phyloP scores from a whole-genome alignment of 2,797 vertebrate species.

The Myotis pilosus region DNA sequence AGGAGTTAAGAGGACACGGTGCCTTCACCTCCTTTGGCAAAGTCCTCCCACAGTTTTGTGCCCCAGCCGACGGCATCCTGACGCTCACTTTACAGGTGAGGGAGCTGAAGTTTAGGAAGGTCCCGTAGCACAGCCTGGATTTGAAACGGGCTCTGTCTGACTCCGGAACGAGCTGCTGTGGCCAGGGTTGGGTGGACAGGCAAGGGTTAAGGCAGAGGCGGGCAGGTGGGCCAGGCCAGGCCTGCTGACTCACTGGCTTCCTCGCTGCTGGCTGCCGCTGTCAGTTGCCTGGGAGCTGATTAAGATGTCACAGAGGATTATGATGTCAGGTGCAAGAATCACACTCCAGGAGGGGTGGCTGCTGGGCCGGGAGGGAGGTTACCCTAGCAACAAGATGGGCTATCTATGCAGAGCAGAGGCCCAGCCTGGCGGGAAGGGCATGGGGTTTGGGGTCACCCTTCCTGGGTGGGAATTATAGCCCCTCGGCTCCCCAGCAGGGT shows the following conservation, averaged over 20 bases:
- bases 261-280: not conserved
- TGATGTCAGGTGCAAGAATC: slow-evolving; percentile 63
- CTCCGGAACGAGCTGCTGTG: not conserved
- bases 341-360: slow-evolving; percentile 53
- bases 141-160: not conserved
- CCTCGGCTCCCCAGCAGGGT: not conserved
- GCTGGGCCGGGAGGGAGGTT: slow-evolving; percentile 13
- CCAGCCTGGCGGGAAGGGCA: not conserved
- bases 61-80: accelerated
- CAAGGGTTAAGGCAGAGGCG: not conserved
- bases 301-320: slow-evolving; percentile 73
- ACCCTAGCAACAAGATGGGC: slow-evolving; percentile 44
- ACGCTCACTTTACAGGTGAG: not conserved
- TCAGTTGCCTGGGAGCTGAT: slow-evolving; percentile 68
- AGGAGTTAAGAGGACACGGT: not conserved
- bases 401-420: not conserved
- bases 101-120: not conserved
- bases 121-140: not conserved
- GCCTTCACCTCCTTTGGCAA: accelerated
- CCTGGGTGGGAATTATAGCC: not conserved
- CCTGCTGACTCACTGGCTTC: slow-evolving; percentile 45
- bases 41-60: not conserved
- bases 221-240: not conserved
- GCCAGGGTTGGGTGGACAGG: not conserved
- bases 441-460: not conserved